Base-by-base conservation (phyloP, 2,797 vertebrate genomes). In the Sebastolobus alascanus region DNA sequence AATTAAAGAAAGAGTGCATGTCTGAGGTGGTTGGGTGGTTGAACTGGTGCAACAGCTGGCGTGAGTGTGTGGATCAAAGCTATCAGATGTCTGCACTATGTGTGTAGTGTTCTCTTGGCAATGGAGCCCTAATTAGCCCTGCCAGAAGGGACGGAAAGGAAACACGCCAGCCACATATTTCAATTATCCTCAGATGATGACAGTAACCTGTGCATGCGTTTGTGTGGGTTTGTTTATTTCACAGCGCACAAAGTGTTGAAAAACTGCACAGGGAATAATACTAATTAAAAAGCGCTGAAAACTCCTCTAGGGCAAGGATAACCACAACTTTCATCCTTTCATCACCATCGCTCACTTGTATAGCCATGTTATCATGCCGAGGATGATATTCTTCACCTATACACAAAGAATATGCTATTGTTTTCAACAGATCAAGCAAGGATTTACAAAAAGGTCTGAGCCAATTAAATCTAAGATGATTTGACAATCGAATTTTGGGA, bases 1-100 rank as follows among this genome's bases (percentile, higher is more conserved):
- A 85, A 75, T 52, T 52, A 64, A 73, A 84, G 80, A 78, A 50
- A 52, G 73, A 13, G 75, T 66, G 12, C 43, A 60, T 87, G 70
- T 82, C 73, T 43, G 76, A 84, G 88, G 75, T 79, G 82, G 74
- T 12, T 56, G 58, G 77, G 25, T 73, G 75, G 82, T 40, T 90
- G 85, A 90, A 91, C 85, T 80, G 77, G 87, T 89, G 87, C 86
- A 94, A 92, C 94, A 95, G 93, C 94, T 95, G 94, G 90, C 59
- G 73, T 60, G 73, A 68, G 87, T 56, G 74, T 55, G 71, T 75
- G 91, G 94, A 95, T 95, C 94, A 95, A 95, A 95, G 94, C 87
- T 87, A 89, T 92, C 89, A 84, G 88, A 89, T 81, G 91, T 91
- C 86, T 84, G 82, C 86, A 84, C 79, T 65, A 83, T 85, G 85